phyloP scores from a whole-genome alignment of 2,888 invertebrate species.

The Pemphredon lugubris region DNA sequence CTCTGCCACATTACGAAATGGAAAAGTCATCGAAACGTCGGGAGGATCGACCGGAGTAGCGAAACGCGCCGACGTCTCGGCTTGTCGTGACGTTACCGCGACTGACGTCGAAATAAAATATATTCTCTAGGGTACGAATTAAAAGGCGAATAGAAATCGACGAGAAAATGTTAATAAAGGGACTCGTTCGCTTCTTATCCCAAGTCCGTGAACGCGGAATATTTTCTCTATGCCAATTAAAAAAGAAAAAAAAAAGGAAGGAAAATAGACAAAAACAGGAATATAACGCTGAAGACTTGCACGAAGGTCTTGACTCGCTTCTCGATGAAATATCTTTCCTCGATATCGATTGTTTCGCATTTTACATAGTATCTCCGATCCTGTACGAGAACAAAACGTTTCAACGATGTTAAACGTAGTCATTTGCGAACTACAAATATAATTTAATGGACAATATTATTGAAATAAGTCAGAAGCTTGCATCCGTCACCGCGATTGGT shows the following conservation, averaged over 20 bases:
- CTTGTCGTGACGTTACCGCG: conserved; percentile 8
- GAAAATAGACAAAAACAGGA: no score
- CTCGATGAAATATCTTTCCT: not conserved
- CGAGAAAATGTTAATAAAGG: not conserved
- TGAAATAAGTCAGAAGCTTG: conserved; percentile 13
- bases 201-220: not conserved
- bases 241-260: no score
- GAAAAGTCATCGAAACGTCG: conserved; percentile 32
- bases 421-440: conserved; percentile 19
- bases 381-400: not conserved
- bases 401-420: not conserved
- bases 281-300: no score
- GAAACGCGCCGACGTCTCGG: conserved; percentile 1
- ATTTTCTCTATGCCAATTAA: conserved; percentile 5
- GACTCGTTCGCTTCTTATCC: no score
- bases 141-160: not conserved
- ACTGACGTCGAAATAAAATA: not conserved
- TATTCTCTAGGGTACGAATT: not conserved
- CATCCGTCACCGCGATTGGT: conserved; percentile 10
- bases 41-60: conserved; percentile 20
- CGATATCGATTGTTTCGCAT: not conserved
- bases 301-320: conserved; percentile 9
- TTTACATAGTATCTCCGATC: no score
- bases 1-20: conserved; percentile 34
- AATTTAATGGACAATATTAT: conserved; percentile 48